A percentile compares a stretch with the other conserved stretches of the same genome.
phyloP scores from a whole-genome alignment of 1,140 invertebrate species.

The Drosophila athabasca region DNA sequence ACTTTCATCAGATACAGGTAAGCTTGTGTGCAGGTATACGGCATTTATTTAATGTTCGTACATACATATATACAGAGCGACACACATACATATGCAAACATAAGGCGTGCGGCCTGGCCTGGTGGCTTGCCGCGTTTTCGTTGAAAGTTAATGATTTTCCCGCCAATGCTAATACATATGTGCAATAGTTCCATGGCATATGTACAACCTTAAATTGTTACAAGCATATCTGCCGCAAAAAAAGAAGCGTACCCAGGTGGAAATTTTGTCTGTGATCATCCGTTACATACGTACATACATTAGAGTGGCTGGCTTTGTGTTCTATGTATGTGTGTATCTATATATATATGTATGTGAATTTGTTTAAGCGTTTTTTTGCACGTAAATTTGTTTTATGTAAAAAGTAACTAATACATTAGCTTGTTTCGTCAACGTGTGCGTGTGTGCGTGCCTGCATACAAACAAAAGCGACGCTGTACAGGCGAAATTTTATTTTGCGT shows the following conservation, averaged over 20 bases:
- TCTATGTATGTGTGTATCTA: slow-evolving; percentile 19
- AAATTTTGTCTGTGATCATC: slow-evolving; percentile 43
- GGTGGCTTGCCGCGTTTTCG: slow-evolving; percentile 35
- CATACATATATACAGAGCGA: slow-evolving; percentile 10
- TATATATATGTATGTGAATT: slow-evolving; percentile 11
- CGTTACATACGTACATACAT: slow-evolving; percentile 34
- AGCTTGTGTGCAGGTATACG: slow-evolving; percentile 62
- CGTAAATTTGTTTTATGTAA: slow-evolving; percentile 35
- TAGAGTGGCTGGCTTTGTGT: background rate
- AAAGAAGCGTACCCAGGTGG: slow-evolving; percentile 9
- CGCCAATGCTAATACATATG: slow-evolving; percentile 60
- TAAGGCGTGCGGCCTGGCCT: slow-evolving; percentile 7
- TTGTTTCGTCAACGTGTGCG: slow-evolving; percentile 10
- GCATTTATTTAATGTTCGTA: slow-evolving; percentile 34
- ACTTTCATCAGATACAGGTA: slow-evolving; percentile 84
- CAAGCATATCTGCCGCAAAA: too few relatives aligned
- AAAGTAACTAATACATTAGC: slow-evolving; percentile 45
- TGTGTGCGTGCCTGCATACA: slow-evolving; percentile 39
- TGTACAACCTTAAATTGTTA: too few relatives aligned
- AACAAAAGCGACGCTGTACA: slow-evolving; percentile 55
- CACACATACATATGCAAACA: slow-evolving; percentile 10
- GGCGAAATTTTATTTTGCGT: slow-evolving; percentile 75
- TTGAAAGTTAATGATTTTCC: slow-evolving; percentile 42
- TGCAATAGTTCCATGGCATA: background rate
- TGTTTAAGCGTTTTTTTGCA: slow-evolving; percentile 23